Conservation (phyloP, 2,797 vertebrate species). For the Enteromius thamalakanensis region DNA sequence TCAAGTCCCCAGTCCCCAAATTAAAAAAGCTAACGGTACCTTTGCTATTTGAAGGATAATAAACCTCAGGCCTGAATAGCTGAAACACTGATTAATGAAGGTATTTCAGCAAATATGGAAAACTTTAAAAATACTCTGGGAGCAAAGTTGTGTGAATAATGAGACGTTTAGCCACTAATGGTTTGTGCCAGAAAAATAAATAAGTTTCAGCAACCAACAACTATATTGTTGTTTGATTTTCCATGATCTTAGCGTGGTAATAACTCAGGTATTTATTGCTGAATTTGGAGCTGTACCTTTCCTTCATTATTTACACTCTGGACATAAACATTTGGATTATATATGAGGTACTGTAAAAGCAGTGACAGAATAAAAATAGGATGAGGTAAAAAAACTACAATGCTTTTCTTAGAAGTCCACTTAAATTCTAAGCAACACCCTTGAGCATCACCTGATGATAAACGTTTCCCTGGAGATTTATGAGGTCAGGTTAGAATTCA, state of each 20-base stretch:
- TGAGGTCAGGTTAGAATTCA: constrained; percentile 51
- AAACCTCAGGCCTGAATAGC: constrained; percentile 25
- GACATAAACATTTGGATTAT: background rate
- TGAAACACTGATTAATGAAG: constrained; percentile 15
- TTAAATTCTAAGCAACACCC: constrained; percentile 20
- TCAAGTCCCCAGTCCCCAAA: background rate
- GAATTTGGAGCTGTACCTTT: background rate
- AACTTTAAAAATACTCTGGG: background rate
- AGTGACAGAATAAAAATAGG: background rate
- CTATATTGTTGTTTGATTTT: constrained; percentile 21
- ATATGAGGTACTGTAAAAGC: background rate
- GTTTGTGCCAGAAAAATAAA: constrained; percentile 22
- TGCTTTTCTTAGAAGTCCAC: constrained; percentile 1
- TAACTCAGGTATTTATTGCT: background rate
- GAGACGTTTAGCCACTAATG: constrained; percentile 22
- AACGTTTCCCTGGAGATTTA: constrained; percentile 44
- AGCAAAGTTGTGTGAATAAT: constrained; percentile 29
- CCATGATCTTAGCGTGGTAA: constrained; percentile 21
- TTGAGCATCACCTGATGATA: constrained; percentile 21
- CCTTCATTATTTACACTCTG: background rate
- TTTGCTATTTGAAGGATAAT: constrained; percentile 9
- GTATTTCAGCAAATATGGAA: background rate
- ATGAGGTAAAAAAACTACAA: background rate
- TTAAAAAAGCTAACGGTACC: background rate
- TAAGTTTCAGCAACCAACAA: constrained; percentile 5